phyloP scores from a whole-genome alignment of 2,113 vertebrate species.

The Paramormyrops kingsleyae region DNA sequence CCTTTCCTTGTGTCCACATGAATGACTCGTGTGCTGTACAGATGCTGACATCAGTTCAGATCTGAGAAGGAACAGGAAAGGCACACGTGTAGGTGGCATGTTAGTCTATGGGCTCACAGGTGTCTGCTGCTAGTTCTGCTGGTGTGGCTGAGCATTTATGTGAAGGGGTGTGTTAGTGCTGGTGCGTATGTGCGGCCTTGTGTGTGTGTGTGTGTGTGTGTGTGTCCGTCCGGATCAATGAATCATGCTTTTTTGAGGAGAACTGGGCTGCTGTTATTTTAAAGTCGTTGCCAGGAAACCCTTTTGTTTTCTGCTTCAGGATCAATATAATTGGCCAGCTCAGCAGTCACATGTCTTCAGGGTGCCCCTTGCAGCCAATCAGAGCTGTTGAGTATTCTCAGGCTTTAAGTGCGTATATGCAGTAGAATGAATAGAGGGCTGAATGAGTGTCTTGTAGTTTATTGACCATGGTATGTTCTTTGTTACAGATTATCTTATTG shows the following conservation, averaged over 20 bases:
- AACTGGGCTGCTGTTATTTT: background rate
- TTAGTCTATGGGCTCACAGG: background rate
- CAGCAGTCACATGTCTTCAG: constrained; percentile 21
- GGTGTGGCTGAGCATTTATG: background rate
- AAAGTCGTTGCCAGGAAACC: constrained; percentile 46
- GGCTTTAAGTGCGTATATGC: constrained; percentile 35
- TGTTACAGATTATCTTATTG: background rate
- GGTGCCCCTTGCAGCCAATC: constrained; percentile 36
- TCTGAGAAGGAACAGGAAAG: background rate
- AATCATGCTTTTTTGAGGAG: constrained; percentile 11
- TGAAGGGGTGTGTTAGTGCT: background rate
- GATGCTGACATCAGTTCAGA: background rate
- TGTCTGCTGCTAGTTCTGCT: background rate
- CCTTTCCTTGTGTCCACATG: background rate
- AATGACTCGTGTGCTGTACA: background rate
- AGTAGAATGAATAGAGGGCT: constrained; percentile 38
- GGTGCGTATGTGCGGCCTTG: too few species aligned
- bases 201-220: background rate
- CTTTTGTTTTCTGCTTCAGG: constrained; percentile 39
- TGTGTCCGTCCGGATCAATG: background rate
- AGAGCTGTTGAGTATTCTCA: constrained; percentile 25
- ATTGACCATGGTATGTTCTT: constrained; percentile 45
- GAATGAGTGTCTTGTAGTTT: constrained; percentile 44
- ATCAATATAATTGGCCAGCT: constrained; percentile 51
- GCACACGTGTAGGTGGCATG: background rate